Percentiles rank a stretch among this genome's conserved stretches.
These are phyloP conservation scores for Steatornis caripensis DNA, from an alignment of 2,113 vertebrate species.

Conservation along the genomic window DNA sequence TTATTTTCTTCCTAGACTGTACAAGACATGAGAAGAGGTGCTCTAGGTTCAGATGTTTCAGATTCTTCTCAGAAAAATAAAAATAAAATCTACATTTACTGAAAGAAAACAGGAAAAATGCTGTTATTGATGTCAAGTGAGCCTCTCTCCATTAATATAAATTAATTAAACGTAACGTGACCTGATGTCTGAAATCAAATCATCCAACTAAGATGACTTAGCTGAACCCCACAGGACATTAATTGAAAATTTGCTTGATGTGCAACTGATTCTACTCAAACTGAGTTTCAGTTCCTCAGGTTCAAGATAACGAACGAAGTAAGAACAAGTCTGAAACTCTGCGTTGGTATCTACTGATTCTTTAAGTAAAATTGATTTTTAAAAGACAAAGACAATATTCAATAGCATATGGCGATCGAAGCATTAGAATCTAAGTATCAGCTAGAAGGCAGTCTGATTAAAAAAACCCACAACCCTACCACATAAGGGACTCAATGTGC, in stretches of 20 bases:
- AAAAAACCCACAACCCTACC: neutral
- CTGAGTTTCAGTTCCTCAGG: neutral
- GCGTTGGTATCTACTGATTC: neutral
- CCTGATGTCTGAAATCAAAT: neutral
- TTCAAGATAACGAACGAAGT: neutral
- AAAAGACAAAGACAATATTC: neutral
- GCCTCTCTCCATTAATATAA: neutral
- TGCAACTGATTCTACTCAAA: neutral
- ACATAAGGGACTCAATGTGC: neutral
- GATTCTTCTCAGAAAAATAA: neutral
- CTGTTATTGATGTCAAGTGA: neutral
- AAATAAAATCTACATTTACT: neutral
- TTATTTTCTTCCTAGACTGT: neutral
- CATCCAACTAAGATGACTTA: neutral
- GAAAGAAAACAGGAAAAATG: neutral
- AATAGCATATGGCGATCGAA: neutral
- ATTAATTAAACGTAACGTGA: neutral
- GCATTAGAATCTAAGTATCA: neutral
- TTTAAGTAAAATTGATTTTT: neutral
- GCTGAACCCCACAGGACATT: neutral
- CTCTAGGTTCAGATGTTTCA: neutral
- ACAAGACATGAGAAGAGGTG: neutral
- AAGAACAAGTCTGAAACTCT: neutral
- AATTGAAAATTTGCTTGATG: neutral
- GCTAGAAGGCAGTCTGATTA: neutral